These are phyloP conservation scores for Xylocampa areola DNA, from an alignment of 2,888 invertebrate genomes.

Conservation along the genomic window DNA sequence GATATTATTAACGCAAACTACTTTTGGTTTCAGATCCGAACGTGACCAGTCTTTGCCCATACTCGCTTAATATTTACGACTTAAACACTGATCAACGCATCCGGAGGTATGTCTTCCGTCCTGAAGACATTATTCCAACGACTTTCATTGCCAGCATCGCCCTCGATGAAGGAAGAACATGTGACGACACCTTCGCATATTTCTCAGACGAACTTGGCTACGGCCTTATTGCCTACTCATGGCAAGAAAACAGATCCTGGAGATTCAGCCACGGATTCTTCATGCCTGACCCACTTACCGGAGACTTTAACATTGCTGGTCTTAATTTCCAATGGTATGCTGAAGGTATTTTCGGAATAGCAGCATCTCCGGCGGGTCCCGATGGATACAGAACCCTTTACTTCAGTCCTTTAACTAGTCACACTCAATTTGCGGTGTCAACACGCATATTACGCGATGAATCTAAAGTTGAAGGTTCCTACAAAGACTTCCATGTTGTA, in stretches of 20 bases:
- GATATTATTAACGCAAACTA: not conserved
- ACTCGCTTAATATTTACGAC: conserved; percentile 94
- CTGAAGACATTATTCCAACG: conserved; percentile 93
- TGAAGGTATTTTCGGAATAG: conserved; percentile 95
- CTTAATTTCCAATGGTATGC: conserved; percentile 96
- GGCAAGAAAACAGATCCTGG: conserved; percentile 94
- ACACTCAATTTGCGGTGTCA: conserved; percentile 94
- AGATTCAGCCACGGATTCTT: conserved; percentile 94
- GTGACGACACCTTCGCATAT: conserved; percentile 94
- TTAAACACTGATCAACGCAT: conserved; percentile 92
- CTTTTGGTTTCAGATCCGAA: conserved; percentile 78
- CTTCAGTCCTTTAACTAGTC: conserved; percentile 94
- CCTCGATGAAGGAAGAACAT: conserved; percentile 93
- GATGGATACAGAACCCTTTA: conserved; percentile 93
- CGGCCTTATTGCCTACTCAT: conserved; percentile 94
- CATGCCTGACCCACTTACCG: conserved; percentile 94
- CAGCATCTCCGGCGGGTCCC: conserved; percentile 91
- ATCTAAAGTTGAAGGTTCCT: conserved; percentile 91
- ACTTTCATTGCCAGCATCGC: conserved; percentile 96
- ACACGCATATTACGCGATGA: conserved; percentile 93
- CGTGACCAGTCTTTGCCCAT: conserved; percentile 93
- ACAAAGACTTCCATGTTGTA: conserved; percentile 92
- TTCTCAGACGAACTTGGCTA: conserved; percentile 95
- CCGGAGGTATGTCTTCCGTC: conserved; percentile 91
- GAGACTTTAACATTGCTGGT: conserved; percentile 94